Evolutionary conservation across 2,113 vertebrate genomes (phyloP).

Genomic region (Acrocephalus arundinaceus): DNA sequence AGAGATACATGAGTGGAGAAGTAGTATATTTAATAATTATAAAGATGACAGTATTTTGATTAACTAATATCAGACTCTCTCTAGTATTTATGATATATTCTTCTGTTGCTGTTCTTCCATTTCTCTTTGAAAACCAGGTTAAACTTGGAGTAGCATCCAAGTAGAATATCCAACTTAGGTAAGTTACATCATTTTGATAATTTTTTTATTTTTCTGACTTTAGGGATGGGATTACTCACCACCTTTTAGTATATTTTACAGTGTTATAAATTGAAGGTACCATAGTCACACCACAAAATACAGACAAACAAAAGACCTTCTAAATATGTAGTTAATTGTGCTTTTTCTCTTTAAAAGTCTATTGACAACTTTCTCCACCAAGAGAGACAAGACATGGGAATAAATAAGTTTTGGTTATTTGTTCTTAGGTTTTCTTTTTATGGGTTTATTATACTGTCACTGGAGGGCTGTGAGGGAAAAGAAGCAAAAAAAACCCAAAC

Average conservation of each 20-base stretch:
- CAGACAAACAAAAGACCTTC: background rate
- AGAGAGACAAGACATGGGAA: background rate
- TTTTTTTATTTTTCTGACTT: background rate
- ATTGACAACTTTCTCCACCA: background rate
- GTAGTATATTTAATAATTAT: background rate
- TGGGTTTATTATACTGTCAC: background rate
- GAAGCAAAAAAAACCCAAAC: background rate
- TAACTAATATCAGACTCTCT: background rate
- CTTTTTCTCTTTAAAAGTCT: background rate
- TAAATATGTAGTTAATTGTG: background rate
- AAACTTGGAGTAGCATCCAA: background rate
- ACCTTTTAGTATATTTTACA: background rate
- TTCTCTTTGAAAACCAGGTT: background rate
- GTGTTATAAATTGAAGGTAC: background rate
- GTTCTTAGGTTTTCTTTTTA: background rate
- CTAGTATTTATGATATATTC: background rate
- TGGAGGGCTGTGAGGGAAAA: rapidly evolving
- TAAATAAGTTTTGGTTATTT: background rate
- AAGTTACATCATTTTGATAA: background rate
- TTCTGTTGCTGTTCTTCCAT: background rate
- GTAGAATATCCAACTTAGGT: background rate
- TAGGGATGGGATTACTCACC: background rate
- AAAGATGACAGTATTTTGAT: background rate
- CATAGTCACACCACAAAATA: background rate
- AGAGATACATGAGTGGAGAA: too few species aligned